Conservation (phyloP, 2,113 vertebrate genomes). For the Periophthalmus modestus region DNA sequence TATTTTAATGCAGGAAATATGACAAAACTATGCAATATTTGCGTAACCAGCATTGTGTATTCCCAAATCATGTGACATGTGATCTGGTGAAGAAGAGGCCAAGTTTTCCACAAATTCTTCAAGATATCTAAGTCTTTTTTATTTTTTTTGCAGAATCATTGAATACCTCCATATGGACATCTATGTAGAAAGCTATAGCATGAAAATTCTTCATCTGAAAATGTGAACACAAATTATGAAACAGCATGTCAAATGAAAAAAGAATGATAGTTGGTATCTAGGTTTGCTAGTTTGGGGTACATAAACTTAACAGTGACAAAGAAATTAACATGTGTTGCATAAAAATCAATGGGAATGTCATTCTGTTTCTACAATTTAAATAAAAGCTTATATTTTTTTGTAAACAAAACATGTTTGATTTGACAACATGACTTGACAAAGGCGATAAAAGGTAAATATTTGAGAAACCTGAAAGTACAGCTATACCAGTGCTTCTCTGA, state of each 20-base stretch:
- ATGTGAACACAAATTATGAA: conserved; percentile 31
- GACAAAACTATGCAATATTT: neutral
- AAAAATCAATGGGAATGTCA: neutral
- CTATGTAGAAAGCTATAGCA: conserved; percentile 68
- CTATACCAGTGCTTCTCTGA: neutral
- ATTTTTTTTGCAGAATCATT: conserved; percentile 26
- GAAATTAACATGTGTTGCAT: neutral
- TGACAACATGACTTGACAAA: conserved; percentile 23
- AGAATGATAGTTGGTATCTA: neutral
- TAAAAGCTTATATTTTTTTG: neutral
- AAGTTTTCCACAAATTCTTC: conserved; percentile 33
- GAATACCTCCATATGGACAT: conserved; percentile 74
- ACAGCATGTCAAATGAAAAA: conserved; percentile 15
- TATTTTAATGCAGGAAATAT: neutral
- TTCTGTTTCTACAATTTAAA: neutral
- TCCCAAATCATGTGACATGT: conserved; percentile 31
- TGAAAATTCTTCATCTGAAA: conserved; percentile 64
- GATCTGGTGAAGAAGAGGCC: conserved; percentile 42
- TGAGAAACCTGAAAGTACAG: neutral
- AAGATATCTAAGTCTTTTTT: conserved; percentile 37
- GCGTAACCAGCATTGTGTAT: neutral
- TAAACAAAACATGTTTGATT: conserved; percentile 42
- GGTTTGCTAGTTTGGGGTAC: neutral
- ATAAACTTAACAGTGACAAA: neutral
- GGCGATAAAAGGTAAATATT: neutral